Evolutionary conservation across 2,888 invertebrate species (phyloP).

Genomic region (Altica lythri): DNA sequence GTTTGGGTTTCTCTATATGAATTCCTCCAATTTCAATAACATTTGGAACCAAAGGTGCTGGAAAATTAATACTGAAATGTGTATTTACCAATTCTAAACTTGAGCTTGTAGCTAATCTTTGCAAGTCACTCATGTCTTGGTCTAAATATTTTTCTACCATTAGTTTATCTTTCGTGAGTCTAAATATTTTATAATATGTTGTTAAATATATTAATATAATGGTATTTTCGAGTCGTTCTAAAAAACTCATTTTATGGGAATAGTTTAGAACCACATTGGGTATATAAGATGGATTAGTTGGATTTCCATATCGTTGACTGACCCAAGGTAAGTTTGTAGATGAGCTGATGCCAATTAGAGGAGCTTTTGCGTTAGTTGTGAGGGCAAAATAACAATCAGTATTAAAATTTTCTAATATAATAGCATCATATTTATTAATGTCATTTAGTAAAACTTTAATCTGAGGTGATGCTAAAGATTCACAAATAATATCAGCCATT

Average conservation of each 20-base stretch:
- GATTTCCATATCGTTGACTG: constrained; percentile 55
- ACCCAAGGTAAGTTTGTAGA: constrained; percentile 52
- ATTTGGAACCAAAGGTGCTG: constrained; percentile 57
- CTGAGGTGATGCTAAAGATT: constrained; percentile 14
- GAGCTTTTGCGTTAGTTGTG: constrained; percentile 65
- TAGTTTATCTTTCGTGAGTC: background rate
- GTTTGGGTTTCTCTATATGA: constrained; percentile 54
- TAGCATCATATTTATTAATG: constrained; percentile 65
- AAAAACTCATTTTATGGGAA: constrained; percentile 42
- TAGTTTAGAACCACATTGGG: constrained; percentile 54
- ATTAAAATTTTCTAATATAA: constrained; percentile 71
- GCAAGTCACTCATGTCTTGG: background rate
- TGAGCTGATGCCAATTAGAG: constrained; percentile 57
- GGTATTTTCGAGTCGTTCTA: constrained; percentile 42
- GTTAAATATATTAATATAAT: background rate
- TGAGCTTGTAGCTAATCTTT: background rate
- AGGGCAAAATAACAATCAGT: constrained; percentile 70
- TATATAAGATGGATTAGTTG: constrained; percentile 56
- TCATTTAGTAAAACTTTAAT: constrained; percentile 53
- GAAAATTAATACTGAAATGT: constrained; percentile 55
- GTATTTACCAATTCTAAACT: constrained; percentile 56
- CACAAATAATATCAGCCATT: constrained; percentile 21
- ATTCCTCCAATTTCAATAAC: constrained; percentile 62
- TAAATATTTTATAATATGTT: background rate
- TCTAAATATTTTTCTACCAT: constrained; percentile 1